phyloP scores from a whole-genome alignment of 2,888 invertebrate species.

The Callyntrura guangdongensis region DNA sequence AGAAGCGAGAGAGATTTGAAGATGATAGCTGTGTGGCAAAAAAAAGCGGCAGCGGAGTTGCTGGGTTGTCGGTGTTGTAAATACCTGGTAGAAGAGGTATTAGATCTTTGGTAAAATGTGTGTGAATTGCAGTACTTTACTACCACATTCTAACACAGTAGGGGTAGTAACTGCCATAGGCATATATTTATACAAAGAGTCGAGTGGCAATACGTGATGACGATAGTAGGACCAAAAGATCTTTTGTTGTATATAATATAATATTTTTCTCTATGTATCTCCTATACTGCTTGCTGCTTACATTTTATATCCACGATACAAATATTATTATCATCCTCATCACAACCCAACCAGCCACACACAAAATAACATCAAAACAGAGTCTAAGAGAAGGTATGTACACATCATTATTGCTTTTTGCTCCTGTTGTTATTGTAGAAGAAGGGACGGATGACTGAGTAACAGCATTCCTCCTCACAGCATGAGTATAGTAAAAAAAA shows the following conservation, averaged over 20 bases:
- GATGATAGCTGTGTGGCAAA: slow-evolving; percentile 29
- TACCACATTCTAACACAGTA: slow-evolving; percentile 30
- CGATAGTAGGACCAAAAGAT: slow-evolving; percentile 1
- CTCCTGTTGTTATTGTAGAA: slow-evolving; percentile 25
- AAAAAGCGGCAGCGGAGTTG: slow-evolving; percentile 46
- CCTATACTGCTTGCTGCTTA: neutral
- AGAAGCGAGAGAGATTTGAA: slow-evolving; percentile 9
- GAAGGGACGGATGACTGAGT: slow-evolving; percentile 71
- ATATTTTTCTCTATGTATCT: neutral
- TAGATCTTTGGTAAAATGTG: slow-evolving; percentile 50
- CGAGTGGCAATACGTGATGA: neutral
- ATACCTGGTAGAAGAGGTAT: slow-evolving; percentile 42
- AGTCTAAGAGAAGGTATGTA: slow-evolving; percentile 25
- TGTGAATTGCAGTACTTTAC: slow-evolving; percentile 28
- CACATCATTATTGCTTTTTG: slow-evolving; percentile 37
- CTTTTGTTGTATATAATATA: neutral
- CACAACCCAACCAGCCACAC: neutral
- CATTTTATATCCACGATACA: neutral
- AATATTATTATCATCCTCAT: slow-evolving; percentile 23
- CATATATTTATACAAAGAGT: neutral
- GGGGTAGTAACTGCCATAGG: neutral
- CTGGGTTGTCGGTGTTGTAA: slow-evolving; percentile 38
- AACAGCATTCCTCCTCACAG: slow-evolving; percentile 68
- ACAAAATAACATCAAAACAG: neutral
- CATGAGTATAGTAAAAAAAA: slow-evolving; percentile 60